A percentile compares a stretch with the other conserved stretches of the same genome.
Conservation (phyloP, 2,797 vertebrate genomes). For the Phataginus tetradactyla region DNA sequence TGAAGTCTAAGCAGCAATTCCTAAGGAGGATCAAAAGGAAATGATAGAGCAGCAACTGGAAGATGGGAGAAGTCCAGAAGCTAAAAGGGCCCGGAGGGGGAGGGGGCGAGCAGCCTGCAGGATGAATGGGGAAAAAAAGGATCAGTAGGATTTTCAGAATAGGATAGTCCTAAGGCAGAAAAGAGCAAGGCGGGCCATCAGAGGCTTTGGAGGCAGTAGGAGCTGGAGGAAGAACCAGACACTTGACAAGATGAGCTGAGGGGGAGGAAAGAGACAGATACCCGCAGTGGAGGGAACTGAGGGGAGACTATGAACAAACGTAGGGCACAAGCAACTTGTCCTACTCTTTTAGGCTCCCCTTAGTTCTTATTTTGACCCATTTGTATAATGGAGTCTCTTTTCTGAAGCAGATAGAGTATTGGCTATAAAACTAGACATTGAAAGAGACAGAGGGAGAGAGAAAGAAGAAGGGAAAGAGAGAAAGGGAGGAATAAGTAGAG, state of each 20-base stretch:
- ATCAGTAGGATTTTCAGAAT: background rate
- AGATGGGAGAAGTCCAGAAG: background rate
- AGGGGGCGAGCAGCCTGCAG: background rate
- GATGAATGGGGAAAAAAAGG: background rate
- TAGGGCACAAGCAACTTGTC: background rate
- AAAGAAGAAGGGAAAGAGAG: background rate
- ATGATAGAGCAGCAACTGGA: background rate
- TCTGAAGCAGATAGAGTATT: background rate
- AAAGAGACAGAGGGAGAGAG: background rate
- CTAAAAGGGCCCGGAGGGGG: background rate
- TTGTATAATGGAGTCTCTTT: background rate
- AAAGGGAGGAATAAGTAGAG: background rate
- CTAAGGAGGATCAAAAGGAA: background rate
- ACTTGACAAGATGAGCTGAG: background rate
- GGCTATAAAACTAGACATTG: background rate
- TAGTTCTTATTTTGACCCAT: background rate
- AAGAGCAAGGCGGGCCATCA: background rate
- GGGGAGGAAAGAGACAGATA: too few species aligned
- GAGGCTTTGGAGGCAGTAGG: background rate
- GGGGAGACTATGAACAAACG: background rate
- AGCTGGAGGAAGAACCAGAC: background rate
- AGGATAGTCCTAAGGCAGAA: background rate
- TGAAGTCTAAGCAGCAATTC: background rate
- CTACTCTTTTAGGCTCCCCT: background rate
- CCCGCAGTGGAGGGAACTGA: background rate